These are phyloP conservation scores for Emydura subglobosa DNA, from an alignment of 2,113 vertebrate species.

Conservation along the genomic window DNA sequence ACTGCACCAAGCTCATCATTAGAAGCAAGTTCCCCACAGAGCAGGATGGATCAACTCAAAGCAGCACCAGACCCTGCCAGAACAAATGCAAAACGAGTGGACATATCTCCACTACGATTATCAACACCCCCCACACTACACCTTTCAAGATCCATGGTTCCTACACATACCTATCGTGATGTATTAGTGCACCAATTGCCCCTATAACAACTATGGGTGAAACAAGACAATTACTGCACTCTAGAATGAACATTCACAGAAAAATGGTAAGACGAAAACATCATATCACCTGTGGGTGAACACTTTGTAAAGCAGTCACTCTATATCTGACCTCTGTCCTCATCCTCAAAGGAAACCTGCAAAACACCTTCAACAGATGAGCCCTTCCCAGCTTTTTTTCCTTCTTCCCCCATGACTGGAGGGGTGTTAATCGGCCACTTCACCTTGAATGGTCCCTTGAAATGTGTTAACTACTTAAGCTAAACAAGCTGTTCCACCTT, in stretches of 20 bases:
- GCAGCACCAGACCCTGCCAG: background rate
- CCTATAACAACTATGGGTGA: background rate
- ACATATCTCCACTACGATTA: background rate
- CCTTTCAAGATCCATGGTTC: too few relatives aligned
- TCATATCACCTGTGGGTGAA: background rate
- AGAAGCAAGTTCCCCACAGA: background rate
- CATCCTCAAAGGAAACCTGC: background rate
- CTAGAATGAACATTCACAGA: background rate
- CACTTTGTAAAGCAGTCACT: background rate
- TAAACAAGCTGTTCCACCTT: background rate
- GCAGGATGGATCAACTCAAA: background rate
- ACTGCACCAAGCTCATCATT: too few relatives aligned
- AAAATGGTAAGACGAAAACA: background rate
- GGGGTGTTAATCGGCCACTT: background rate
- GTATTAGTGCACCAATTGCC: background rate
- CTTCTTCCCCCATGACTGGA: background rate
- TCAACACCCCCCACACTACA: background rate
- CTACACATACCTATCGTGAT: background rate
- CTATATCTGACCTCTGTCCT: background rate
- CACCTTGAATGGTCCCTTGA: background rate
- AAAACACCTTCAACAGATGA: background rate
- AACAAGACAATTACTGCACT: background rate
- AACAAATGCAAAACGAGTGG: background rate
- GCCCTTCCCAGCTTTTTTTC: background rate
- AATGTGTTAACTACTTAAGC: background rate